These are phyloP conservation scores for Florisuga fusca DNA, from an alignment of 2,797 vertebrate species.

Conservation along the genomic window DNA sequence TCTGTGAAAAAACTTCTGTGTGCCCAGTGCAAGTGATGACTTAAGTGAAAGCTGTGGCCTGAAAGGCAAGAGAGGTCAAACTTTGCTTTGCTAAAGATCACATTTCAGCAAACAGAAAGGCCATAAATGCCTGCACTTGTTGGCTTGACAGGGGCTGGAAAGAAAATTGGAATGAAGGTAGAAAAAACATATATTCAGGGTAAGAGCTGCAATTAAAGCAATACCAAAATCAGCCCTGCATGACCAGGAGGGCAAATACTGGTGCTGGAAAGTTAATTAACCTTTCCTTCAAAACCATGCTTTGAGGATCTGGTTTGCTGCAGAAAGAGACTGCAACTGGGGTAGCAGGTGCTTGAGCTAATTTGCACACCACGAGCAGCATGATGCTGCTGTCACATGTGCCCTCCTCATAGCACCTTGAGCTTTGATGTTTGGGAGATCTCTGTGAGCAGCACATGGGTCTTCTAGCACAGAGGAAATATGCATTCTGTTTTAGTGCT, in stretches of 20 bases:
- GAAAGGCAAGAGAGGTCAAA: background rate
- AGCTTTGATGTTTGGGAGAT: background rate
- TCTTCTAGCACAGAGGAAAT: background rate
- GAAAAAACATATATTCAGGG: background rate
- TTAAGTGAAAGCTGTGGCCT: background rate
- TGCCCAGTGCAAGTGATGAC: background rate
- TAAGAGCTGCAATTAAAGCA: background rate
- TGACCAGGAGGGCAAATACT: background rate
- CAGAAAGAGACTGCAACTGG: background rate
- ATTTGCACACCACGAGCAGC: rapidly evolving
- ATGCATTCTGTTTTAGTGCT: background rate
- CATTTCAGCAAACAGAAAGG: background rate
- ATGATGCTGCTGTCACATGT: rapidly evolving
- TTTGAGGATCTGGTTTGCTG: rapidly evolving
- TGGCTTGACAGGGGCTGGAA: background rate
- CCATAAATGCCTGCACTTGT: background rate
- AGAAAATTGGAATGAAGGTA: background rate
- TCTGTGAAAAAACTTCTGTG: background rate
- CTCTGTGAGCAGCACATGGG: rapidly evolving
- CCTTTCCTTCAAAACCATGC: background rate
- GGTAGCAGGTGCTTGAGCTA: background rate
- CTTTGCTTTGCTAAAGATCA: background rate
- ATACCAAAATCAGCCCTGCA: background rate
- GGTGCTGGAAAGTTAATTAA: background rate
- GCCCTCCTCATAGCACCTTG: background rate